phyloP scores from a whole-genome alignment of 1,140 invertebrate genomes.

The Zaprionus capensis region DNA sequence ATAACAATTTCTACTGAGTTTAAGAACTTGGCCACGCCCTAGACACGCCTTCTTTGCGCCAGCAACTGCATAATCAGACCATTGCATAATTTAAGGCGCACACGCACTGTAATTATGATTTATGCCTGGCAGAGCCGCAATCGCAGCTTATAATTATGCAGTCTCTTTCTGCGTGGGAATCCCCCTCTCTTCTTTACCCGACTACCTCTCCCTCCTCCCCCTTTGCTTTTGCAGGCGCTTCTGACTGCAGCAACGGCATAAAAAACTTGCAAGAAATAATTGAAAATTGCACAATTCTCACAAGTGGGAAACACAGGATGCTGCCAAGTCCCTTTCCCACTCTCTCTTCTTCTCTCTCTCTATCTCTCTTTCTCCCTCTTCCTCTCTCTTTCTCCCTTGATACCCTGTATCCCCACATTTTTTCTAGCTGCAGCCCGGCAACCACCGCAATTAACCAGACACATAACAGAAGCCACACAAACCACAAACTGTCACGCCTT shows the following conservation, averaged over 20 bases:
- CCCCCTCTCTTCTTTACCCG: not conserved
- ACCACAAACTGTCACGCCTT: slow-evolving; percentile 53
- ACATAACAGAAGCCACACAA: slow-evolving; percentile 57
- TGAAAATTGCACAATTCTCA: slow-evolving; percentile 82
- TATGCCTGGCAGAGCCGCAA: slow-evolving; percentile 60
- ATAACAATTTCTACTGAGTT: not conserved
- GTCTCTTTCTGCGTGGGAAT: slow-evolving; percentile 18
- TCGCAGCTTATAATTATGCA: slow-evolving; percentile 80
- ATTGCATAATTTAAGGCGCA: slow-evolving; percentile 71
- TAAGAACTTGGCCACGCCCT: not conserved
- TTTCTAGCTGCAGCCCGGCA: slow-evolving; percentile 22
- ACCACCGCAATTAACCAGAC: slow-evolving; percentile 77
- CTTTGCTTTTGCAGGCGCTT: not conserved
- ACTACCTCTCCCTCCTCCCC: not conserved
- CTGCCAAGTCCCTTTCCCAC: not conserved
- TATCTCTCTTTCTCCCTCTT: too few relatives aligned
- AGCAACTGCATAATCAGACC: slow-evolving; percentile 65
- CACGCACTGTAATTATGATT: slow-evolving; percentile 73
- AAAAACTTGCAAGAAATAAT: slow-evolving; percentile 71
- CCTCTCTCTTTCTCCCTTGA: not conserved
- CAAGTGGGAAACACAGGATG: slow-evolving; percentile 65
- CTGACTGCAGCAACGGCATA: not conserved
- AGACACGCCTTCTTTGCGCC: not conserved
- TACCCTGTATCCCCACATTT: not conserved
- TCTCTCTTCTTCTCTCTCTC: not conserved